These are phyloP conservation scores for Chelonus insularis DNA, from an alignment of 1,140 invertebrate genomes.

Conservation along the genomic window DNA sequence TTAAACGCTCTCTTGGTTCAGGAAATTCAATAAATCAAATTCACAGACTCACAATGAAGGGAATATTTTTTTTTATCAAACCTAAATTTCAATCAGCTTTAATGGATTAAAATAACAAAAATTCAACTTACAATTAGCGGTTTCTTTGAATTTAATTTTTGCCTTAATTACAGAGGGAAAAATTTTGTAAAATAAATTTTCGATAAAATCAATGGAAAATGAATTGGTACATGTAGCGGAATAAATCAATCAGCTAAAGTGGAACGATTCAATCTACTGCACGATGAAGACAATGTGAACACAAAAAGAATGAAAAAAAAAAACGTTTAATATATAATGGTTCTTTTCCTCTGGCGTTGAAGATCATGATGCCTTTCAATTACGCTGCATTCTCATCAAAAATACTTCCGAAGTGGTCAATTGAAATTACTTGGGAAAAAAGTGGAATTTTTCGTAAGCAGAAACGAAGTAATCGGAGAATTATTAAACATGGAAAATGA, in stretches of 20 bases:
- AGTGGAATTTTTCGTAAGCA: not conserved
- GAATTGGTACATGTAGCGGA: too few relatives aligned
- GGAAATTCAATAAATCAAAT: too few relatives aligned
- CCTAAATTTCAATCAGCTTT: too few relatives aligned
- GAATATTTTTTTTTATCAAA: too few relatives aligned
- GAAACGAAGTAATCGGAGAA: not conserved
- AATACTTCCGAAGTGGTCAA: not conserved
- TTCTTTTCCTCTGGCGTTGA: constrained; percentile 43
- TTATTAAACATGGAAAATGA: not conserved
- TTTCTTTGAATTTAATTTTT: too few relatives aligned
- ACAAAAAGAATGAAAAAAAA: constrained; percentile 21
- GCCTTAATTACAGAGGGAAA: too few relatives aligned
- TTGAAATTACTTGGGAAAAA: constrained; percentile 14
- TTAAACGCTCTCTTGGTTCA: too few relatives aligned
- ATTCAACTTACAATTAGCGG: too few relatives aligned
- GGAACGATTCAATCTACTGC: constrained; percentile 45
- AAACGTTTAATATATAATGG: constrained; percentile 42
- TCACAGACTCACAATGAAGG: too few relatives aligned
- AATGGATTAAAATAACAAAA: too few relatives aligned
- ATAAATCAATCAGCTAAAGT: constrained; percentile 32
- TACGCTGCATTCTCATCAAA: constrained; percentile 13
- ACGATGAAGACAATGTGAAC: constrained; percentile 30
- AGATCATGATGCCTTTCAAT: constrained; percentile 19
- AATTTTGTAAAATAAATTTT: too few relatives aligned
- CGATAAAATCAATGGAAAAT: too few relatives aligned